Evolutionary conservation across 2,113 vertebrate species (phyloP).

Genomic region (Oncorhynchus clarkii): DNA sequence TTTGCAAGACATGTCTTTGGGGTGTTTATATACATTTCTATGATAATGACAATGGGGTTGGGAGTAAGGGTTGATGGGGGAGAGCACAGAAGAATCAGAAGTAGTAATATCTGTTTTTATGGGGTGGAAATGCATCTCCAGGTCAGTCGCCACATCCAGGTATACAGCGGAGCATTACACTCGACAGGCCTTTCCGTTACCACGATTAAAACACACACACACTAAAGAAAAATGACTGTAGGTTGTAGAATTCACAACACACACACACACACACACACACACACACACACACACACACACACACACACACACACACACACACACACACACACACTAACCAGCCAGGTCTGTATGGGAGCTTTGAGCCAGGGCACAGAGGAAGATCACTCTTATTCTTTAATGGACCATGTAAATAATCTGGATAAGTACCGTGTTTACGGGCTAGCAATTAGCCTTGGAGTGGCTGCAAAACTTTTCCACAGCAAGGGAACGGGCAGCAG

Average conservation of each 20-base stretch:
- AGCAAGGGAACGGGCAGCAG: conserved; percentile 23
- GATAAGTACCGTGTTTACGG: conserved; percentile 45
- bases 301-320: too few relatives aligned
- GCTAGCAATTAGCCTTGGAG: conserved; percentile 13
- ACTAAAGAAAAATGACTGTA: background rate
- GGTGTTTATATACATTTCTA: conserved; percentile 40
- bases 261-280: too few relatives aligned
- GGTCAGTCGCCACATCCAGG: conserved; percentile 15
- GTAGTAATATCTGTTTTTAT: conserved; percentile 60
- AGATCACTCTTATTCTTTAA: conserved; percentile 61
- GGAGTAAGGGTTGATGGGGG: background rate
- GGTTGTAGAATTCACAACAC: too few relatives aligned
- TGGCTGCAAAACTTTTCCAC: conserved; percentile 51
- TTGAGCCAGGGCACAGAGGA: conserved; percentile 49
- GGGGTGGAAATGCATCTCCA: conserved; percentile 58
- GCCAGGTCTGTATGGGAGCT: background rate
- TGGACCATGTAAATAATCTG: conserved; percentile 55
- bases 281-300: background rate
- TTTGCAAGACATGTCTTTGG: conserved; percentile 6
- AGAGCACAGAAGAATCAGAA: conserved; percentile 44
- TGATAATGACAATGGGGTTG: conserved; percentile 21
- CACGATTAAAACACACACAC: background rate
- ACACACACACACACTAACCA: background rate
- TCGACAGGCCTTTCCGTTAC: background rate
- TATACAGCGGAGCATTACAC: conserved; percentile 33